Percentiles rank a stretch among this genome's conserved stretches.
Evolutionary conservation across 1,140 invertebrate species (phyloP).

Genomic region (Akabosia matsudoensis): DNA sequence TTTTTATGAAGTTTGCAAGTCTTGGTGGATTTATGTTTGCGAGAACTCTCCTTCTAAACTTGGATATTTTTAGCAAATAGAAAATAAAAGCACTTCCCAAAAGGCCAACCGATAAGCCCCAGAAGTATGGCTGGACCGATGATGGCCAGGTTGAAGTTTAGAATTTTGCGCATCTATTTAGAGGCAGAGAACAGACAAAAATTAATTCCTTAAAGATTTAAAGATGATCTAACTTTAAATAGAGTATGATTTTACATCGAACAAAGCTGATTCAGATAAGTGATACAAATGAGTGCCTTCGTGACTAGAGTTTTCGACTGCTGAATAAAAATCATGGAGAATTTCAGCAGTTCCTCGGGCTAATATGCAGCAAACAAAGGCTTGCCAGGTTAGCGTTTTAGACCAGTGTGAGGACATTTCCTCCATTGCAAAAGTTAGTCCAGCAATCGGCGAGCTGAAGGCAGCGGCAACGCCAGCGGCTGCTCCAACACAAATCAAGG

Average conservation of each 20-base stretch:
- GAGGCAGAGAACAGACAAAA: constrained; percentile 20
- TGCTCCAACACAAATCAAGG: constrained; percentile 47
- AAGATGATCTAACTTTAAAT: neutral
- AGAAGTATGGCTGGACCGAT: constrained; percentile 39
- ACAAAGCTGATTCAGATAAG: constrained; percentile 41
- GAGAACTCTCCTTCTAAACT: constrained; percentile 35
- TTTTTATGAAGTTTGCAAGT: constrained; percentile 36
- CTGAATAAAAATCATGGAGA: constrained; percentile 44
- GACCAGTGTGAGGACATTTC: constrained; percentile 55
- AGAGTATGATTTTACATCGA: constrained; percentile 38
- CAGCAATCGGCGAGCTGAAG: constrained; percentile 47
- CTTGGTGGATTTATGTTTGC: constrained; percentile 29
- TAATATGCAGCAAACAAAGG: constrained; percentile 56
- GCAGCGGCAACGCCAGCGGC: constrained; percentile 47
- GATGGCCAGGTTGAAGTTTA: constrained; percentile 29
- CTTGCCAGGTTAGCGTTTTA: constrained; percentile 54
- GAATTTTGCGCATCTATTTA: constrained; percentile 39
- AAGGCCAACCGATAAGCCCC: constrained; percentile 36
- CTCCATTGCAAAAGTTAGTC: constrained; percentile 47
- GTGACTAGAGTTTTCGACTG: constrained; percentile 1
- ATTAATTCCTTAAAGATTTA: neutral
- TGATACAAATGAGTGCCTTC: constrained; percentile 19
- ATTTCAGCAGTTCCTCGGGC: constrained; percentile 54
- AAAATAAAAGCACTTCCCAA: constrained; percentile 39
- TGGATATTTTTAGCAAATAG: constrained; percentile 36